These are phyloP conservation scores for Globodera rostochiensis DNA, from an alignment of 1,140 invertebrate species.

Conservation along the genomic window DNA sequence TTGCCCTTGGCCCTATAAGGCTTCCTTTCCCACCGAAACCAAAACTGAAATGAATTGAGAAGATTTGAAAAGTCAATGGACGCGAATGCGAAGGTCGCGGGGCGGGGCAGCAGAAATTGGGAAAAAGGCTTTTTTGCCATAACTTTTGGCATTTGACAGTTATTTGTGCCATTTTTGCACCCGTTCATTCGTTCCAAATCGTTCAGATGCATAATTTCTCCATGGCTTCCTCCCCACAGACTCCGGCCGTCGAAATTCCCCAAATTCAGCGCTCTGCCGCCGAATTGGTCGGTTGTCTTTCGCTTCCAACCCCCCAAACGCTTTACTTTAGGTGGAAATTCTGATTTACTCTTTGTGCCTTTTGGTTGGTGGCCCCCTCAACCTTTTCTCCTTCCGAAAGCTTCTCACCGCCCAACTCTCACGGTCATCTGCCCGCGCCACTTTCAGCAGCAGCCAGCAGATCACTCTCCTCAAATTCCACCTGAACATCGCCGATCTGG, in stretches of 20 bases:
- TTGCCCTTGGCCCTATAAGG: neutral
- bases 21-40: neutral
- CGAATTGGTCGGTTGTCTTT: conserved; percentile 10
- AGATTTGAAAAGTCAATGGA: neutral
- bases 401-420: conserved; percentile 22
- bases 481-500: conserved; percentile 59
- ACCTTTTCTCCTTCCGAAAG: conserved; percentile 54
- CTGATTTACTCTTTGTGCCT: conserved; percentile 55
- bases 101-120: neutral
- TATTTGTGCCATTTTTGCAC: neutral
- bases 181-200: neutral
- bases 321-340: conserved; percentile 52
- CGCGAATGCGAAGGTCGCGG: neutral
- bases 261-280: conserved; percentile 22
- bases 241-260: conserved; percentile 6
- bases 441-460: conserved; percentile 42
- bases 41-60: neutral
- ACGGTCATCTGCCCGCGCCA: neutral
- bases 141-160: no score
- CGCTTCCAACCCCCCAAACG: no score
- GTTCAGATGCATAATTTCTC: conserved; percentile 8
- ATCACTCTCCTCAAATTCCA: conserved; percentile 55
- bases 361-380: conserved; percentile 52
- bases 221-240: neutral
- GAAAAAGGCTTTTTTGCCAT: neutral